Percentiles rank a stretch among this genome's conserved stretches.
Evolutionary conservation across 2,113 vertebrate genomes (phyloP).

Genomic region (Tamias sibiricus): DNA sequence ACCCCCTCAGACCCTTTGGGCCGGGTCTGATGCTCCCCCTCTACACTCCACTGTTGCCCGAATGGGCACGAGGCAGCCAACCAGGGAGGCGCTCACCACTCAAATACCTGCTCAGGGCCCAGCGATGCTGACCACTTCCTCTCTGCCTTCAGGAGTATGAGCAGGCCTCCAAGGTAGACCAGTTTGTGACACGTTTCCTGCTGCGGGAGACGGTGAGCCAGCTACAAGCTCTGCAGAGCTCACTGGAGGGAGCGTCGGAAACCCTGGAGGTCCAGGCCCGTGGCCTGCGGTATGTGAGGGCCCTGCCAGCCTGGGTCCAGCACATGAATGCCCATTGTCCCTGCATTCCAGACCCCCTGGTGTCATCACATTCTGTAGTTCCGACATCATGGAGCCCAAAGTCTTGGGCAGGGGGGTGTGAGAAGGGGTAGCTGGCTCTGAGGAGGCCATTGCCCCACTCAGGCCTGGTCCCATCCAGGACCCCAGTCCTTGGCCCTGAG

Average conservation of each 20-base stretch:
- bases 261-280: slow-evolving; percentile 94
- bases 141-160: slow-evolving; percentile 92
- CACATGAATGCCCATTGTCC: background rate
- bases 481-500: background rate
- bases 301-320: background rate
- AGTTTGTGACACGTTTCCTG: slow-evolving; percentile 98
- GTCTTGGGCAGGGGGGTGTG: background rate
- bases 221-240: slow-evolving; percentile 95
- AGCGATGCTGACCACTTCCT: background rate
- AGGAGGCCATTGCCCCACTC: background rate
- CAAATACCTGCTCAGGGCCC: background rate
- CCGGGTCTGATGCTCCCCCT: background rate
- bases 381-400: background rate
- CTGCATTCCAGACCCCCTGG: background rate
- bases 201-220: slow-evolving; percentile 95
- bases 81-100: background rate
- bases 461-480: background rate
- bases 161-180: slow-evolving; percentile 93
- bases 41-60: background rate
- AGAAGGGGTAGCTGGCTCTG: background rate
- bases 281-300: slow-evolving; percentile 84
- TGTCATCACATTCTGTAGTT: fast-evolving
- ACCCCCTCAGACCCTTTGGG: no score
- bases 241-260: slow-evolving; percentile 96
- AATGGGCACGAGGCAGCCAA: background rate